A percentile compares a stretch with the other conserved stretches of the same genome.
Evolutionary conservation across 1,140 invertebrate genomes (phyloP).

Genomic region (Drosophila navojoa): DNA sequence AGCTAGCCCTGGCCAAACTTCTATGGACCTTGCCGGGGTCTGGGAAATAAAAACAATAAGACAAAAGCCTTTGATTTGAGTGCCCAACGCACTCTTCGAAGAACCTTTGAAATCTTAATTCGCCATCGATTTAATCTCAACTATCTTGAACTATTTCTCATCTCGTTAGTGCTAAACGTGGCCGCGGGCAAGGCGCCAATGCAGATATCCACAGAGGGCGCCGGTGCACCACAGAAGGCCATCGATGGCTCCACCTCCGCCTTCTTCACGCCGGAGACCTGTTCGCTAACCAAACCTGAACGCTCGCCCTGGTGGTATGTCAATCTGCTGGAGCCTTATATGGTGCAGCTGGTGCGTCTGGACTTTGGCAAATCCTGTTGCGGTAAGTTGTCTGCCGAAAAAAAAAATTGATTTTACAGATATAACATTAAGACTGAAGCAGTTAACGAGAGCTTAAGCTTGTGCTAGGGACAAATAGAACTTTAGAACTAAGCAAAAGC

Average conservation of each 20-base stretch:
- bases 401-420: neutral
- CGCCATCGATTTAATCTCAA: slow-evolving; percentile 16
- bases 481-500: too few relatives aligned
- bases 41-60: slow-evolving; percentile 38
- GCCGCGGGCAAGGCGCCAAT: slow-evolving; percentile 97
- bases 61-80: slow-evolving; percentile 23
- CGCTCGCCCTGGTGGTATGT: slow-evolving; percentile 97
- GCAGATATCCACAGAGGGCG: slow-evolving; percentile 93
- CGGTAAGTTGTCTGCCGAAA: slow-evolving; percentile 86
- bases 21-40: slow-evolving; percentile 37
- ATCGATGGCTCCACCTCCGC: slow-evolving; percentile 95
- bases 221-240: slow-evolving; percentile 94
- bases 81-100: slow-evolving; percentile 2
- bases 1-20: slow-evolving; percentile 47
- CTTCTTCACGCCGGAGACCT: slow-evolving; percentile 92
- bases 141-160: slow-evolving; percentile 5
- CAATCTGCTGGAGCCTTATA: slow-evolving; percentile 96
- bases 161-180: slow-evolving; percentile 93
- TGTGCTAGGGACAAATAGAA: too few relatives aligned
- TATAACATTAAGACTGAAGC: too few relatives aligned
- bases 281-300: slow-evolving; percentile 93
- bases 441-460: too few relatives aligned
- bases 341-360: slow-evolving; percentile 95
- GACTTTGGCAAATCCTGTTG: slow-evolving; percentile 97
- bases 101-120: slow-evolving; percentile 4